Evolutionary conservation across 2,113 vertebrate genomes (phyloP).

Genomic region (Acinonyx jubatus): DNA sequence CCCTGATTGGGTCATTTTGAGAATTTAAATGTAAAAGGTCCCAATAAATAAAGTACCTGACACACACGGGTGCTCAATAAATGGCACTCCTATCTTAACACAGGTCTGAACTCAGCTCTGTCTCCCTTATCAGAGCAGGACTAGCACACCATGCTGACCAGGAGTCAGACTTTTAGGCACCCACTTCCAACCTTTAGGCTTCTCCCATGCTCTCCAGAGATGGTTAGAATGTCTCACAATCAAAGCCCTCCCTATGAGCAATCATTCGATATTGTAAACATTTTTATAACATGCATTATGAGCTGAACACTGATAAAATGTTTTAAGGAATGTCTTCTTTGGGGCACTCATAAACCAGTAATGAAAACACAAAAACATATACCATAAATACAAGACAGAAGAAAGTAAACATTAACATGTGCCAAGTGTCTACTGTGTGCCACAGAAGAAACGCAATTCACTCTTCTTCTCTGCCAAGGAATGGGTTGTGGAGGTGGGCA

Average conservation of each 20-base stretch:
- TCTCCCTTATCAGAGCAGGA: neutral
- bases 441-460: constrained; percentile 9
- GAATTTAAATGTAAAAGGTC: constrained; percentile 26
- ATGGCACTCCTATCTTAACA: neutral
- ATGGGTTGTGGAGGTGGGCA: neutral
- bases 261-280: constrained; percentile 19
- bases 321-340: constrained; percentile 49
- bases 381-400: neutral
- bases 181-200: constrained; percentile 45
- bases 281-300: constrained; percentile 1
- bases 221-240: constrained; percentile 9
- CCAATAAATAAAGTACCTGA: neutral
- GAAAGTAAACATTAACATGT: constrained; percentile 13
- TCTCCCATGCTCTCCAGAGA: neutral
- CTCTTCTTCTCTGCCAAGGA: neutral
- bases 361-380: constrained; percentile 45
- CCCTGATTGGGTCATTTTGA: neutral
- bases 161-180: neutral
- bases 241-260: neutral
- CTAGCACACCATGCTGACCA: neutral
- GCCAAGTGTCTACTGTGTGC: neutral
- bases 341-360: neutral
- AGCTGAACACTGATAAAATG: neutral
- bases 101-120: neutral
- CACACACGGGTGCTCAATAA: neutral